Evolutionary conservation across 1,140 invertebrate genomes (phyloP).

Genomic region (Pygmarrhopalites habei): DNA sequence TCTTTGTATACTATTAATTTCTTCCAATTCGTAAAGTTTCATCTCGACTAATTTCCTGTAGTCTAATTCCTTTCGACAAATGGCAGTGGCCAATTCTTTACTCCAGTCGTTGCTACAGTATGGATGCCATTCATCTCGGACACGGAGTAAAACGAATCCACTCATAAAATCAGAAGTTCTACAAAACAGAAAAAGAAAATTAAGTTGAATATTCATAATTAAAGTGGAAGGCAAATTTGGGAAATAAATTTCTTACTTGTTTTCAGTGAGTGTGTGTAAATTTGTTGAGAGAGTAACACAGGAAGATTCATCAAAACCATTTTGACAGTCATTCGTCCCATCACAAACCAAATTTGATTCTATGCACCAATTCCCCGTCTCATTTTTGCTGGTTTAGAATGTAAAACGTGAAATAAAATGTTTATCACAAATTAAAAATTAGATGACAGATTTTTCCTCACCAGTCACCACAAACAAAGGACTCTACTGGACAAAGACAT

Average conservation of each 20-base stretch:
- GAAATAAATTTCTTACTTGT: background rate
- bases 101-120: conserved; percentile 7
- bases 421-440: too few relatives aligned
- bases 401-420: too few relatives aligned
- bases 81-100: background rate
- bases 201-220: too few relatives aligned
- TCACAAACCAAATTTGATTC: too few relatives aligned
- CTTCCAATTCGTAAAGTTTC: background rate
- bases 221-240: too few relatives aligned
- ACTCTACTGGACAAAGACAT: too few relatives aligned
- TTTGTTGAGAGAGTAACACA: too few relatives aligned
- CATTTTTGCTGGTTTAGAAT: background rate
- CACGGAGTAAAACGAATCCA: background rate
- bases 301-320: too few relatives aligned
- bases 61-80: background rate
- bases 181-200: background rate
- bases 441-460: too few relatives aligned
- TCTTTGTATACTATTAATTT: background rate
- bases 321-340: too few relatives aligned
- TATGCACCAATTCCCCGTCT: background rate
- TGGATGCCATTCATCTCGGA: background rate
- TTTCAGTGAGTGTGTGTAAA: background rate
- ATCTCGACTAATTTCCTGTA: background rate
- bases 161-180: background rate
- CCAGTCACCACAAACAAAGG: too few relatives aligned